These are phyloP conservation scores for Mormyrops attenuatus DNA, from an alignment of 2,797 vertebrate species.

Conservation along the genomic window DNA sequence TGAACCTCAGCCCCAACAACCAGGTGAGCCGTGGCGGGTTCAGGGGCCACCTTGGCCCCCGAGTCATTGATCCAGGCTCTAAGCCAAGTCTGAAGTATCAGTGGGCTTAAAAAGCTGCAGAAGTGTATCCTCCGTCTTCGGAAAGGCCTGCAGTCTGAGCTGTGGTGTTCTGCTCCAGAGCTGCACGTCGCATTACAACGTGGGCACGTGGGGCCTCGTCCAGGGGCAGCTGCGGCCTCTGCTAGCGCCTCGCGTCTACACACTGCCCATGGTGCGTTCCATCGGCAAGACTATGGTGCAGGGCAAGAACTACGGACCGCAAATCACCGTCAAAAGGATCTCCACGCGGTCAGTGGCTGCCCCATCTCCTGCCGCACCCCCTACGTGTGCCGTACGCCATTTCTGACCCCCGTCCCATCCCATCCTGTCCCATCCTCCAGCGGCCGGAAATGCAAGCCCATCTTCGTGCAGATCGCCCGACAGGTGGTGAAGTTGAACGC, in stretches of 20 bases:
- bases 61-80: not conserved
- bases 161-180: conserved; percentile 45
- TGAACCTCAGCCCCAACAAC: conserved; percentile 76
- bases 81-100: not conserved
- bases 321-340: conserved; percentile 77
- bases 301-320: conserved; percentile 76
- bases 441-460: conserved; percentile 76
- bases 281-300: conserved; percentile 82
- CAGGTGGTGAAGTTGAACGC: conserved; percentile 77
- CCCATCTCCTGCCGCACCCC: not conserved
- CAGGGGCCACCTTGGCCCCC: not conserved
- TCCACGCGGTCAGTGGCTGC: conserved; percentile 65
- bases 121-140: not conserved
- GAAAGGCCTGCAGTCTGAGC: not conserved
- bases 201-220: conserved; percentile 74
- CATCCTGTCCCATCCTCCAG: conserved; percentile 38
- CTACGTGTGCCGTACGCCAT: not conserved
- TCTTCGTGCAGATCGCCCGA: conserved; percentile 74
- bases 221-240: conserved; percentile 71
- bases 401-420: not conserved
- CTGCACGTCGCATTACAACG: conserved; percentile 73
- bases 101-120: not conserved
- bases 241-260: conserved; percentile 71
- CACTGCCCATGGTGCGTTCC: conserved; percentile 75
- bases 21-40: conserved; percentile 55